Conservation (phyloP, 1,140 invertebrate species). For the Calephelis virginiensis region DNA sequence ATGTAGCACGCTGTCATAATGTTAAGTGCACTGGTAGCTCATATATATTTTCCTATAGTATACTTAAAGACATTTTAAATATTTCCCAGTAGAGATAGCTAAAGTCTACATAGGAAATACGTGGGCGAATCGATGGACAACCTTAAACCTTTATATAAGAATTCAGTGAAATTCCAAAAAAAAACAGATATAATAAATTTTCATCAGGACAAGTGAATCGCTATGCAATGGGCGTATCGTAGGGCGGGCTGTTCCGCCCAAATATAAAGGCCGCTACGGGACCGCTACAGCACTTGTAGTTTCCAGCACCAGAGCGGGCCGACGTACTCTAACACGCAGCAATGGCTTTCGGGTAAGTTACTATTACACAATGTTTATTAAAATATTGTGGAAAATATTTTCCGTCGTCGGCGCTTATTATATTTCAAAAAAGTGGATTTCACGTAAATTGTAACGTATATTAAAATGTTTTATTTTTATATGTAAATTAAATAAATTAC, state of each 20-base stretch:
- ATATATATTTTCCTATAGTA: too few species aligned
- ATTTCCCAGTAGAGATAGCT: neutral
- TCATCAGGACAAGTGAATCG: conserved; percentile 31
- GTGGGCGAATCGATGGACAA: neutral
- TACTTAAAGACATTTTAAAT: too few species aligned
- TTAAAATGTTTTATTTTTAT: too few species aligned
- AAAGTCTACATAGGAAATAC: neutral
- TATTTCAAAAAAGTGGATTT: too few species aligned
- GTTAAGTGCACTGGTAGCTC: too few species aligned
- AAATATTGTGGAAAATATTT: neutral
- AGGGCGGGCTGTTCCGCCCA: conserved; percentile 39
- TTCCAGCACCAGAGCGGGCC: conserved; percentile 41
- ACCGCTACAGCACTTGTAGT: conserved; percentile 42
- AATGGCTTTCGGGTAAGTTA: conserved; percentile 59
- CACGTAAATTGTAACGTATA: too few species aligned
- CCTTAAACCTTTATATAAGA: too few species aligned
- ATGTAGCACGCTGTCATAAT: too few species aligned
- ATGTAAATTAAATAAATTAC: too few species aligned
- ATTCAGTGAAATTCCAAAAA: conserved; percentile 26
- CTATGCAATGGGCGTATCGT: conserved; percentile 42
- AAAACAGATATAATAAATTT: conserved; percentile 36
- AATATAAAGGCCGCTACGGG: conserved; percentile 48
- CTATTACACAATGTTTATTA: neutral
- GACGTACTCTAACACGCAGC: conserved; percentile 38
- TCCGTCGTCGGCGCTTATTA: too few species aligned